Conservation (phyloP, 2,797 vertebrate species). For the Streptopelia turtur region DNA sequence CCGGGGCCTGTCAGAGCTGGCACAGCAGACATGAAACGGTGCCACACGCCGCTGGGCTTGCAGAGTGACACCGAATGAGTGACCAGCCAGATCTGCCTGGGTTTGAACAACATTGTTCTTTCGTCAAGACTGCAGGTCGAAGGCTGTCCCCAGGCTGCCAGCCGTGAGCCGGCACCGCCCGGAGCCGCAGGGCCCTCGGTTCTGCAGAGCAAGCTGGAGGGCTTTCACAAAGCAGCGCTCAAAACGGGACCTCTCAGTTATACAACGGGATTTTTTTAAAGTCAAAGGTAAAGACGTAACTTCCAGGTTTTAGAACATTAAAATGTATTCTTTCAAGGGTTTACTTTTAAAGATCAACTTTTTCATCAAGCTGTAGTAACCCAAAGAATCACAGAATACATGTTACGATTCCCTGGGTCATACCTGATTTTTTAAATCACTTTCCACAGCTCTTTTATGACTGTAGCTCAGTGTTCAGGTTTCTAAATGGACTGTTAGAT, state of each 20-base stretch:
- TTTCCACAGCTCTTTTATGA: background rate
- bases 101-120: background rate
- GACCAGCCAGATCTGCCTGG: accelerated
- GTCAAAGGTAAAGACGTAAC: background rate
- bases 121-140: background rate
- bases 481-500: background rate
- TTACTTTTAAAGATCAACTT: background rate
- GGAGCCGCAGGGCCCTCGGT: background rate
- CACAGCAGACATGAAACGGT: no score
- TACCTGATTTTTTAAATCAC: background rate
- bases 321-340: background rate
- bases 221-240: background rate
- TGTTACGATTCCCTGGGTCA: background rate
- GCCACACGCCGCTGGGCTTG: background rate
- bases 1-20: background rate
- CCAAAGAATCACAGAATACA: background rate
- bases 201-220: background rate
- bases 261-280: background rate
- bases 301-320: background rate
- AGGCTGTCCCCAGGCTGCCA: background rate
- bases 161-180: accelerated
- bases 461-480: background rate
- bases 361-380: background rate
- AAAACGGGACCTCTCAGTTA: accelerated
- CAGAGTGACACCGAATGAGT: background rate